A percentile compares a stretch with the other conserved stretches of the same genome.
Conservation (phyloP, 1,140 invertebrate genomes). For the Augochlora pura region DNA sequence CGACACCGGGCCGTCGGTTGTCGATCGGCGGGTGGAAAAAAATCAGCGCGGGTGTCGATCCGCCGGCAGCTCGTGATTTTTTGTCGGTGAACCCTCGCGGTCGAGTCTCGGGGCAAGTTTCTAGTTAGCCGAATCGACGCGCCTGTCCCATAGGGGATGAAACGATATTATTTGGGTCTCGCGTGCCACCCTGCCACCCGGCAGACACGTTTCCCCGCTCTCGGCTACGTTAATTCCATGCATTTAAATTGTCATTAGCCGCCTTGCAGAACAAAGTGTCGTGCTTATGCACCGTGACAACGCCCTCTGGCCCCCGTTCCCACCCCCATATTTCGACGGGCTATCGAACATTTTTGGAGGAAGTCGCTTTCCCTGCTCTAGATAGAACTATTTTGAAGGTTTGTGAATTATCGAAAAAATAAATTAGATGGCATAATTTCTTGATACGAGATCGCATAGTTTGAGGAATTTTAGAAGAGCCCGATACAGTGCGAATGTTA, state of each 20-base stretch:
- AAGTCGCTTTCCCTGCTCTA: not conserved
- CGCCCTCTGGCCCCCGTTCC: not conserved
- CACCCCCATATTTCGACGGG: not conserved
- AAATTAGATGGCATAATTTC: too few species aligned
- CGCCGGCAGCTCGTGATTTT: constrained; percentile 37
- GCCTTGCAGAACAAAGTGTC: constrained; percentile 42
- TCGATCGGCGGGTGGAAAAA: constrained; percentile 14
- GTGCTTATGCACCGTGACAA: constrained; percentile 15
- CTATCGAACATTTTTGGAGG: not conserved
- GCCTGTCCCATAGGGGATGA: constrained; percentile 44
- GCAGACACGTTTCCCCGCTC: constrained; percentile 38
- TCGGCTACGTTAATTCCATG: constrained; percentile 64
- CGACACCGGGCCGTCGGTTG: not conserved
- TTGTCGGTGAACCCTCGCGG: constrained; percentile 54
- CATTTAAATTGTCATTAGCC: constrained; percentile 71
- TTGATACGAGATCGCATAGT: too few species aligned
- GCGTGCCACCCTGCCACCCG: not conserved
- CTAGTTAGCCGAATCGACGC: constrained; percentile 59
- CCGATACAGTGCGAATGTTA: too few species aligned
- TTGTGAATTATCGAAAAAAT: too few species aligned
- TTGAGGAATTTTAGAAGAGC: too few species aligned
- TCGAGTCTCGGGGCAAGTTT: constrained; percentile 46
- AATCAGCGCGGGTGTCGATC: constrained; percentile 49
- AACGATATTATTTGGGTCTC: constrained; percentile 61
- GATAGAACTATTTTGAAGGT: too few species aligned